Conservation (phyloP, 2,888 invertebrate species). For the Lysandra coridon region DNA sequence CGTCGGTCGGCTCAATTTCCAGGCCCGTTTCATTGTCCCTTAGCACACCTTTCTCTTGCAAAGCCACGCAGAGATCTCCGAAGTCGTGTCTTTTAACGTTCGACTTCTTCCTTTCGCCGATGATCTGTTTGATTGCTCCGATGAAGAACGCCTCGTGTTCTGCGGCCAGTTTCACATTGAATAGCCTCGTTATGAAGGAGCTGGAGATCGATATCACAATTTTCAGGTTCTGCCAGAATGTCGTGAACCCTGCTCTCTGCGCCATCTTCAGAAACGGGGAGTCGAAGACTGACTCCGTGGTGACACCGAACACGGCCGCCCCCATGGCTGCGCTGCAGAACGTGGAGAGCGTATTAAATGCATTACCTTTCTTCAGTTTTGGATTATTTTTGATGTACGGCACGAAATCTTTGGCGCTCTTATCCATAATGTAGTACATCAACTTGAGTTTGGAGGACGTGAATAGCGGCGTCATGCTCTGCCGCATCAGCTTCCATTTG, state of each 20-base stretch:
- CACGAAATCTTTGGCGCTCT: conserved; percentile 55
- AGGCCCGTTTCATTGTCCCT: conserved; percentile 53
- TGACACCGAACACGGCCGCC: conserved; percentile 68
- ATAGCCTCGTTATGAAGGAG: conserved; percentile 49
- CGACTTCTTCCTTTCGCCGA: conserved; percentile 49
- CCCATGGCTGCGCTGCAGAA: conserved; percentile 61
- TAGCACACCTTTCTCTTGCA: conserved; percentile 57
- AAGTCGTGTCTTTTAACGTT: conserved; percentile 53
- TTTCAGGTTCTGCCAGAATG: conserved; percentile 44
- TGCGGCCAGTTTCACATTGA: conserved; percentile 54
- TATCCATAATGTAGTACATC: conserved; percentile 61
- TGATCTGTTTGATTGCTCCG: conserved; percentile 53
- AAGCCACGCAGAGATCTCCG: conserved; percentile 56
- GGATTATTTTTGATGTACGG: conserved; percentile 49
- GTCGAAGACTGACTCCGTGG: conserved; percentile 58
- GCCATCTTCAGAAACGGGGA: conserved; percentile 60
- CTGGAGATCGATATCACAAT: conserved; percentile 45
- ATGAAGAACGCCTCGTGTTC: conserved; percentile 59
- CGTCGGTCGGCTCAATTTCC: conserved; percentile 54
- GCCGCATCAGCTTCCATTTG: conserved; percentile 49
- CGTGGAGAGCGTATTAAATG: conserved; percentile 54
- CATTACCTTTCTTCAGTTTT: conserved; percentile 43
- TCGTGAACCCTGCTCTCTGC: conserved; percentile 49
- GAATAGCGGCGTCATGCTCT: conserved; percentile 59
- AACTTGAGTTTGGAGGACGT: conserved; percentile 58